A percentile compares a stretch with the other conserved stretches of the same genome.
Evolutionary conservation across 2,888 invertebrate genomes (phyloP).

Genomic region (Conus canariensis): DNA sequence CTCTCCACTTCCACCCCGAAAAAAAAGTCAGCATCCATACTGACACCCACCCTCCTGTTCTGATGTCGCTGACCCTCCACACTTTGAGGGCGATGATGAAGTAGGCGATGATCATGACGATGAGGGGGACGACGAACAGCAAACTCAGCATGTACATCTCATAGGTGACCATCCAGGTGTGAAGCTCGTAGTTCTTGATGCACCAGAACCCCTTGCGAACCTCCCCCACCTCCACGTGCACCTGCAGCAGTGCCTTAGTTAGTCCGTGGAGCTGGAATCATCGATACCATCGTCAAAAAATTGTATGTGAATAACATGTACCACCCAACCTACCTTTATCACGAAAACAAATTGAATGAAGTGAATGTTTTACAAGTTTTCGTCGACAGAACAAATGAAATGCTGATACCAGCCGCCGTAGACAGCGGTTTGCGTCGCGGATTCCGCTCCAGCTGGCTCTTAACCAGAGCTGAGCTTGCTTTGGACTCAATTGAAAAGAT

Average conservation of each 20-base stretch:
- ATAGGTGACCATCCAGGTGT: constrained; percentile 76
- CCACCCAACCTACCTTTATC: too few relatives aligned
- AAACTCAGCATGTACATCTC: constrained; percentile 85
- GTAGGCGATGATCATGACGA: constrained; percentile 85
- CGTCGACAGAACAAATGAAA: too few relatives aligned
- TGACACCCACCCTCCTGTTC: constrained; percentile 62
- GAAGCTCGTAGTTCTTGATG: constrained; percentile 80
- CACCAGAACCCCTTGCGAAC: constrained; percentile 81
- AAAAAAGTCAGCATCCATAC: neutral
- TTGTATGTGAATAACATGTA: too few relatives aligned
- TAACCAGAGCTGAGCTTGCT: too few relatives aligned
- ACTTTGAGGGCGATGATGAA: constrained; percentile 84
- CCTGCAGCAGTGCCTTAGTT: constrained; percentile 46
- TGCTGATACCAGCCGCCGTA: too few relatives aligned
- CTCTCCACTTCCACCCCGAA: neutral
- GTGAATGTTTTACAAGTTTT: too few relatives aligned
- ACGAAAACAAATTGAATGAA: too few relatives aligned
- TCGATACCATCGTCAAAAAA: neutral
- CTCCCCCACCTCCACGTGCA: constrained; percentile 60
- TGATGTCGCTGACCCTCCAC: constrained; percentile 83
- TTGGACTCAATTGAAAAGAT: too few relatives aligned
- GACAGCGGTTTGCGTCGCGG: too few relatives aligned
- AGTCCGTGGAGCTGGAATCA: neutral
- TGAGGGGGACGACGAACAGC: constrained; percentile 83
- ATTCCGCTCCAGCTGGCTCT: too few relatives aligned